Percentiles rank a stretch among this genome's conserved stretches.
phyloP scores from a whole-genome alignment of 2,888 invertebrate species.

The Patella ulyssiponensis region DNA sequence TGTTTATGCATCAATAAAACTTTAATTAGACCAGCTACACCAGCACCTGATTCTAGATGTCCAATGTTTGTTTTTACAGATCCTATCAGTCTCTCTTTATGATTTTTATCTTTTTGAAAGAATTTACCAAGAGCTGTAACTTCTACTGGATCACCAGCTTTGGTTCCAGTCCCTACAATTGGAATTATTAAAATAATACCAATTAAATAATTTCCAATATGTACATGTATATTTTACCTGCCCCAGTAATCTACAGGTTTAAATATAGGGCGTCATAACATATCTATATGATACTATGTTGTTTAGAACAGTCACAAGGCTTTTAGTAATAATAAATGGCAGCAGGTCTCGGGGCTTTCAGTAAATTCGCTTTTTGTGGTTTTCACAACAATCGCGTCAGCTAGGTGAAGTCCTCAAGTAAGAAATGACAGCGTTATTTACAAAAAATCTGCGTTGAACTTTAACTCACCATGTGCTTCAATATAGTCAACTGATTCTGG shows the following conservation, averaged over 20 bases:
- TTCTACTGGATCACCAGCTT: constrained; percentile 56
- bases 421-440: too few species aligned
- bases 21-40: constrained; percentile 52
- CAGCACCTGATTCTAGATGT: constrained; percentile 51
- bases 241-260: too few species aligned
- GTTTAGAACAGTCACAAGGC: too few species aligned
- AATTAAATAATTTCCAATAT: too few species aligned
- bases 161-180: constrained; percentile 56
- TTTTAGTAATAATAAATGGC: too few species aligned
- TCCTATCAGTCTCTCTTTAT: constrained; percentile 36
- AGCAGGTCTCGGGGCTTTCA: background rate
- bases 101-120: constrained; percentile 27
- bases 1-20: constrained; percentile 51
- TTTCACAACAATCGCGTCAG: background rate
- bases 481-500: constrained; percentile 35
- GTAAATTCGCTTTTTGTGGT: background rate
- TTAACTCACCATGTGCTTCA: constrained; percentile 44
- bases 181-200: too few species aligned
- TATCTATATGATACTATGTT: too few species aligned
- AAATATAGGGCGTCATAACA: too few species aligned
- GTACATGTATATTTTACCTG: too few species aligned
- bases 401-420: too few species aligned
- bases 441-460: background rate
- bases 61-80: constrained; percentile 57
- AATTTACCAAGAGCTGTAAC: constrained; percentile 45